These are phyloP conservation scores for Orientallactaga bullata DNA, from an alignment of 2,113 vertebrate species.

Conservation along the genomic window DNA sequence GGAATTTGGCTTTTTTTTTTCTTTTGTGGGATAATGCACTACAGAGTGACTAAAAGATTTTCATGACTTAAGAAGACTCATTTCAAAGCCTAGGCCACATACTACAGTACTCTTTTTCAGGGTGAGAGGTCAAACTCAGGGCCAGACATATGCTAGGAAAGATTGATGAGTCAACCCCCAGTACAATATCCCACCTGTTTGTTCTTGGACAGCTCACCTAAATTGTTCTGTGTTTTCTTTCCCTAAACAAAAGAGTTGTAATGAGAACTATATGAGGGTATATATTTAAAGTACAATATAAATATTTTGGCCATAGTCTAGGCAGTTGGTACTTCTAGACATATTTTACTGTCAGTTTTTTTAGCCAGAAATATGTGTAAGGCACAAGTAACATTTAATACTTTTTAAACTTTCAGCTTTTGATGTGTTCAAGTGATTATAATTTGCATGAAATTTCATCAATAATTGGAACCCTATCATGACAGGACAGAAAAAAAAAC, in stretches of 20 bases:
- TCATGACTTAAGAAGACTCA: not conserved
- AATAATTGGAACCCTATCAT: conserved; percentile 17
- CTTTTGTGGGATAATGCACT: not conserved
- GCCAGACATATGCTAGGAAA: not conserved
- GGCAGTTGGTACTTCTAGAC: not conserved
- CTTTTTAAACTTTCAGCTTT: conserved; percentile 43
- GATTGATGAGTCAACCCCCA: too few relatives aligned
- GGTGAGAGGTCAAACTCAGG: too few relatives aligned
- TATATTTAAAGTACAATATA: not conserved
- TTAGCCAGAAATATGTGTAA: conserved; percentile 32
- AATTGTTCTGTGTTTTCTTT: not conserved
- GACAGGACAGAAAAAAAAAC: not conserved
- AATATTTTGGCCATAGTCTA: not conserved
- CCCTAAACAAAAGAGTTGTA: not conserved
- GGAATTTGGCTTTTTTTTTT: conserved; percentile 12
- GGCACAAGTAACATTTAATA: conserved; percentile 16
- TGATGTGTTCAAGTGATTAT: conserved; percentile 37
- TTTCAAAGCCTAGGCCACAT: not conserved
- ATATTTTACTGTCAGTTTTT: conserved; percentile 12
- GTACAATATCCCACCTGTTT: not conserved
- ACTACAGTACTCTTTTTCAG: not conserved
- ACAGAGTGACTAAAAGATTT: not conserved
- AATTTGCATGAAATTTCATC: conserved; percentile 31
- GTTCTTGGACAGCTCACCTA: not conserved
- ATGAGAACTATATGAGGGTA: not conserved